Conservation (phyloP, 2,113 vertebrate species). For the Echinops telfairi region DNA sequence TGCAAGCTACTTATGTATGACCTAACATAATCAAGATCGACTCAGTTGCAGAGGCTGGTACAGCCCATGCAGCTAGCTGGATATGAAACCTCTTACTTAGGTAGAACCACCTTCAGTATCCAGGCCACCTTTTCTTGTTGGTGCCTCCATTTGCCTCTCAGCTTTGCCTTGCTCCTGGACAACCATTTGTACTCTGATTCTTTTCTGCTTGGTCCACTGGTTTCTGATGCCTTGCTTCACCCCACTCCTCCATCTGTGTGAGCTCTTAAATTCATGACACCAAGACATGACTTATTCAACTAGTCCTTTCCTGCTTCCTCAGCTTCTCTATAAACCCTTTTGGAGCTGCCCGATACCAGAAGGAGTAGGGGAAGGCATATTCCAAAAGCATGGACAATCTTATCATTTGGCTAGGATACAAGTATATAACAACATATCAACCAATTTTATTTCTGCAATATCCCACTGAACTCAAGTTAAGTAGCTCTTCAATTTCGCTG, state of each 20-base stretch:
- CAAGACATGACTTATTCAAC: neutral
- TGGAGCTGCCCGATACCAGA: neutral
- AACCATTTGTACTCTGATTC: neutral
- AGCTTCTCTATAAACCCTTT: neutral
- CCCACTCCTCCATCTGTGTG: neutral
- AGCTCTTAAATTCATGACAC: neutral
- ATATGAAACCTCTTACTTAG: neutral
- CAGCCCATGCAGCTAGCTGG: neutral
- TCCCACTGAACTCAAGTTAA: conserved; percentile 61
- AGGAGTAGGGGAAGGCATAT: neutral
- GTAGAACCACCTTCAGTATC: neutral
- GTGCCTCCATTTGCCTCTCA: neutral
- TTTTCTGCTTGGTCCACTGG: neutral
- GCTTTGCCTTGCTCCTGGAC: neutral
- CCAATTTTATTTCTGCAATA: conserved; percentile 61
- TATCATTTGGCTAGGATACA: conserved; percentile 11
- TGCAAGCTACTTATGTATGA: neutral
- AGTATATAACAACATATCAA: conserved; percentile 16
- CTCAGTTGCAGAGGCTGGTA: neutral
- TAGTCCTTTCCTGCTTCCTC: conserved; percentile 7
- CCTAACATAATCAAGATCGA: neutral
- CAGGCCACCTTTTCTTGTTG: no score
- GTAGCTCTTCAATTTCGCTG: conserved; percentile 19
- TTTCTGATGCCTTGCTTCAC: neutral
- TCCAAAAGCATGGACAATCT: neutral